Base-by-base conservation (phyloP, 1,140 invertebrate species). In the Cherax destructor region DNA sequence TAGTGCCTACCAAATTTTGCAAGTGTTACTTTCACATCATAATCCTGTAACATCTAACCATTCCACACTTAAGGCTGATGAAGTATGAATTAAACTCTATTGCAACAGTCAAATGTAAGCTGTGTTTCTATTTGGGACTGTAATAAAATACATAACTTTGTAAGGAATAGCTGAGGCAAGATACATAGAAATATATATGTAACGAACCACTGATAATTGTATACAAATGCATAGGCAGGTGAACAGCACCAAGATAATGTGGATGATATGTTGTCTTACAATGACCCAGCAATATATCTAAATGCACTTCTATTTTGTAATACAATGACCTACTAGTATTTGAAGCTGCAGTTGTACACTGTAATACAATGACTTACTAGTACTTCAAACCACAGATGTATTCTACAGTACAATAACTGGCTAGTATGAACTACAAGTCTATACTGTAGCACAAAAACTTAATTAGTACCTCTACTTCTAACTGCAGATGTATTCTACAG, bases 181-280 rank as follows among this genome's bases (percentile, higher is more conserved):
- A 74, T 65, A 74, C 21, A 10, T 30, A 41, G 30, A 41, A 41
- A 10, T 74, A 30, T 30, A 30, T 30, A 30, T 30, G 1, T 74
- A 30, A 24, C 7, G n/a, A 6, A 74, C 5, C 69, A 74, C n/a
- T 74, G 21, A 30, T 74, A 74, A 30, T 21, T 74, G 69, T 74
- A 61, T 65, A 83, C 61, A 83, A 83, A 83, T 83, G 59, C 61
- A 83, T 69, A 83, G 81, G 61, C 59, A 61, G 41, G 69, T 65
- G 59, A 83, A 83, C 59, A 83, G 81, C 81, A 83, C 59, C 81
- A 83, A 24, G 30, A 30, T 21, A 9, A 30, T 83, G 56, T 83
- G 59, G 16, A 49, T 69, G 81, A 83, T 83, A 83, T 83, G 81
- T 69, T 61, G 49, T 13, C 21, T 47, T 30, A 69, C 41, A 30